phyloP scores from a whole-genome alignment of 2,113 vertebrate species.

The Upupa epops region DNA sequence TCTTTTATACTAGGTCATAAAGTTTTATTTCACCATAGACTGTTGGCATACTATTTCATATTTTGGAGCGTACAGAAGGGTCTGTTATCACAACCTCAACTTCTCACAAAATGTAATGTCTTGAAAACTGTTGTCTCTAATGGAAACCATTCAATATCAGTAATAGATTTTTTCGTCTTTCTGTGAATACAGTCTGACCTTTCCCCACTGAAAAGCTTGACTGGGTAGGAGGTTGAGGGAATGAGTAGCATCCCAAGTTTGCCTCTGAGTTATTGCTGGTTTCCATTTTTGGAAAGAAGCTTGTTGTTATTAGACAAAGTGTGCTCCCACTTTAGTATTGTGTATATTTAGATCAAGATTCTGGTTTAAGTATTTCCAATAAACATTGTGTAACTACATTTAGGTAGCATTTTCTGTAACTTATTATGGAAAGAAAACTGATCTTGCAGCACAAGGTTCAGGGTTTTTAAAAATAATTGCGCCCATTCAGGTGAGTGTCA shows the following conservation, averaged over 20 bases:
- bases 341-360: neutral
- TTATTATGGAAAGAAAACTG: neutral
- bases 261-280: neutral
- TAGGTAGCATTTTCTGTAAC: neutral
- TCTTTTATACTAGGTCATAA: neutral
- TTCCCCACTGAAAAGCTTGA: neutral
- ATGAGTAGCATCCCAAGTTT: neutral
- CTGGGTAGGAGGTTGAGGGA: fast-evolving
- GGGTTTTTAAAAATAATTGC: neutral
- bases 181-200: neutral
- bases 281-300: neutral
- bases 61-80: neutral
- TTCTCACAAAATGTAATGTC: neutral
- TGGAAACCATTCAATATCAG: neutral
- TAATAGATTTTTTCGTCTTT: neutral
- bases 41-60: neutral
- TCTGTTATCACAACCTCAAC: neutral
- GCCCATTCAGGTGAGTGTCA: neutral
- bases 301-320: neutral
- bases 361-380: neutral
- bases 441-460: neutral
- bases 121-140: neutral
- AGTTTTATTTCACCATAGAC: neutral
- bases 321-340: neutral
- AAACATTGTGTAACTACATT: neutral